These are phyloP conservation scores for Dromococcyx pavoninus DNA, from an alignment of 2,797 vertebrate species.

Conservation along the genomic window DNA sequence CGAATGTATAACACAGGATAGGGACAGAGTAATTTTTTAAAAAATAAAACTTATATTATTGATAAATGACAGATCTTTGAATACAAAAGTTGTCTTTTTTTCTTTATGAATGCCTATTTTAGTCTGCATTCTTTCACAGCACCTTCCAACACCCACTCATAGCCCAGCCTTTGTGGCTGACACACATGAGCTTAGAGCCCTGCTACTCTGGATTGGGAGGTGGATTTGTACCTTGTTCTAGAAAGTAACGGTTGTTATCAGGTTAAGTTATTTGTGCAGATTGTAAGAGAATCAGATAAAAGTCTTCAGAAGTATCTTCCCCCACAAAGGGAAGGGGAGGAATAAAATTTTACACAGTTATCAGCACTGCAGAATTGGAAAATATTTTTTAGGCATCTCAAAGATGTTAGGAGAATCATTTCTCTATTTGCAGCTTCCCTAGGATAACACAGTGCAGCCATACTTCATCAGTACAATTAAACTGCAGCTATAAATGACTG, in stretches of 20 bases:
- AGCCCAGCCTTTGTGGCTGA: neutral
- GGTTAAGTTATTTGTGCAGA: neutral
- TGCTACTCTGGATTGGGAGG: rapidly evolving
- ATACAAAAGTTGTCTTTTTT: neutral
- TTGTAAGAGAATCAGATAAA: neutral
- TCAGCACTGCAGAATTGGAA: neutral
- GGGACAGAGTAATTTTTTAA: neutral
- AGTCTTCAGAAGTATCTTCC: neutral
- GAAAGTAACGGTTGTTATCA: neutral
- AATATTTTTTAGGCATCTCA: neutral
- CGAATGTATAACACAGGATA: neutral
- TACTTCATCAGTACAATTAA: neutral
- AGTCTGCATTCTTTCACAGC: neutral
- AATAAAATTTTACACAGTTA: neutral
- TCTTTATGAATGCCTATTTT: neutral
- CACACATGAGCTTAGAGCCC: neutral
- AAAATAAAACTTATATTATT: neutral
- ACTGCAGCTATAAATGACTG: neutral
- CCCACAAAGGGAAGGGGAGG: rapidly evolving
- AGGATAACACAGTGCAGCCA: neutral
- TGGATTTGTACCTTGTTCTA: neutral
- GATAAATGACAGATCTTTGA: neutral
- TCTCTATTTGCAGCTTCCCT: neutral
- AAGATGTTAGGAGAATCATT: neutral
- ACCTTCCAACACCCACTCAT: neutral